These are phyloP conservation scores for Emydoidea blandingii DNA, from an alignment of 2,797 vertebrate genomes.

Conservation along the genomic window DNA sequence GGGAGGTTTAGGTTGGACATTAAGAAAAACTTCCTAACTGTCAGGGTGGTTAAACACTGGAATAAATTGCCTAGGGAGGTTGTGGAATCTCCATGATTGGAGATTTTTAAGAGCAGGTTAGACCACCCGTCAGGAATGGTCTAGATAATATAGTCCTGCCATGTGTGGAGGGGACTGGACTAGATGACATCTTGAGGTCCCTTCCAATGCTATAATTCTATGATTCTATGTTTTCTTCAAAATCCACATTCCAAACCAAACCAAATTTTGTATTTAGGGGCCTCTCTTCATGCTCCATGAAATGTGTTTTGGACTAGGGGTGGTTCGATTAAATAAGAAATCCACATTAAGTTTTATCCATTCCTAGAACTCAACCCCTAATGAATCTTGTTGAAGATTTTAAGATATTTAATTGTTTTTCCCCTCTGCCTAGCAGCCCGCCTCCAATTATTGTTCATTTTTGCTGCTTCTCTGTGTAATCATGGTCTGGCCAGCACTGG, in stretches of 20 bases:
- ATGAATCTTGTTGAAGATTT: neutral
- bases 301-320: neutral
- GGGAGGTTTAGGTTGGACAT: no score
- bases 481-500: neutral
- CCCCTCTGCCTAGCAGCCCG: neutral
- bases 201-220: no score
- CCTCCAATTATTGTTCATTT: neutral
- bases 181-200: no score
- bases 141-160: no score
- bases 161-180: no score
- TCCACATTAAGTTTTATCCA: neutral
- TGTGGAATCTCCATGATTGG: no score
- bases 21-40: no score
- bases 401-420: neutral
- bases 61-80: no score
- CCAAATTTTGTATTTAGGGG: neutral
- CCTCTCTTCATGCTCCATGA: rapidly evolving
- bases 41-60: no score
- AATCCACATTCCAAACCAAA: neutral
- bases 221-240: neutral
- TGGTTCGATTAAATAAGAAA: neutral
- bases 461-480: neutral
- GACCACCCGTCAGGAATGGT: no score
- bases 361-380: neutral
- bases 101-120: no score